A percentile compares a stretch with the other conserved stretches of the same genome.
Conservation (phyloP, 2,888 invertebrate species). For the Agrotis exclamationis region DNA sequence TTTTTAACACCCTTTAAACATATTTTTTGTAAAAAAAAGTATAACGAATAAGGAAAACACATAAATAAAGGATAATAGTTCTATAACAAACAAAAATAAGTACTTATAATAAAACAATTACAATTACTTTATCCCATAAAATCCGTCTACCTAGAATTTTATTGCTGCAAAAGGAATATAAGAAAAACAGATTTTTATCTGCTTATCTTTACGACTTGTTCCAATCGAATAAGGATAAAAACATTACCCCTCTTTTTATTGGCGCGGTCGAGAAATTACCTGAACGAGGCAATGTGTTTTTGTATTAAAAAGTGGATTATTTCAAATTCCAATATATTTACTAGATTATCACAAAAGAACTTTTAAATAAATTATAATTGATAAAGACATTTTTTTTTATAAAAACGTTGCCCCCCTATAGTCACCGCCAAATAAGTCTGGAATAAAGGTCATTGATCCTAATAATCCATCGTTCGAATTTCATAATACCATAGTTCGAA, state of each 20-base stretch:
- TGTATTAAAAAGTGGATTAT: neutral
- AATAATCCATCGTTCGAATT: no score
- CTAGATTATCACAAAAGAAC: neutral
- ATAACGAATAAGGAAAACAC: no score
- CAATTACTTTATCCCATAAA: conserved; percentile 28
- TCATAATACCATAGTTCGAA: no score
- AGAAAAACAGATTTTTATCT: conserved; percentile 48
- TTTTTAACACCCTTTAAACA: no score
- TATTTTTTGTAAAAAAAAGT: no score
- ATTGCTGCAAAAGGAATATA: conserved; percentile 22
- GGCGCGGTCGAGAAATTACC: neutral
- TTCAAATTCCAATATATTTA: neutral
- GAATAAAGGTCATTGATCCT: no score
- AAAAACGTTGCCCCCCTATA: no score
- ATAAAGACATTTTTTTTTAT: no score
- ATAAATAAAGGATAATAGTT: no score
- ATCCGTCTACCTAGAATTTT: conserved; percentile 31
- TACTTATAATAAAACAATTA: conserved; percentile 8
- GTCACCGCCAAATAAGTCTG: no score
- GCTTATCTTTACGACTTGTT: conserved; percentile 54
- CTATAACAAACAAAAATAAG: conserved; percentile 5
- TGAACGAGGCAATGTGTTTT: neutral
- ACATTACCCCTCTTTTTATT: conserved; percentile 43
- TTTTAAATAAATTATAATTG: no score
- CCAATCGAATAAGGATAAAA: conserved; percentile 44